Base-by-base conservation (phyloP, 2,888 invertebrate species). In the Sesamia inferens region DNA sequence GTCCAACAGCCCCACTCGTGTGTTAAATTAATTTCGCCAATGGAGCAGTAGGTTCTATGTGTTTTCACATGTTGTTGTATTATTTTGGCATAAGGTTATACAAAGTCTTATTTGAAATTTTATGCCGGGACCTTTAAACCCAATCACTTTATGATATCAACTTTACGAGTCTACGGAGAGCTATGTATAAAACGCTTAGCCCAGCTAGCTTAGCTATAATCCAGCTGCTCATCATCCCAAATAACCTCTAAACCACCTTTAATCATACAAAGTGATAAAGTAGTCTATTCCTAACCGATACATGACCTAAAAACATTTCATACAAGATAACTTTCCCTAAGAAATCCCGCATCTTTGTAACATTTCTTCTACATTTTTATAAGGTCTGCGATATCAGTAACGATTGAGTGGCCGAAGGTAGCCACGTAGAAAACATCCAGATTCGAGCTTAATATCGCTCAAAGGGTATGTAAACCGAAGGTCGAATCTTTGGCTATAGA, bases 361-460 rank as follows among this genome's bases (percentile, higher is more conserved):
- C 67, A 79, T 83, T 83, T 79, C 75, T 81, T 59, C 54, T 63
- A 71, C 80, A 75, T 71, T 80, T 82, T 83, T 81, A 78, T 75
- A 58, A 68, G 80, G 58, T 79, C 54, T 63, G 24, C 64, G 76
- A 80, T 81, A 78, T 77, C 78, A 80, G 77, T 75, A 74, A 85
- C 81, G 71, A 83, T 80, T 81, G 81, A 80, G 71, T 71, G 71
- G 81, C 75, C 79, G 80, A 71, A 79, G 82, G 81, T 82, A 84
- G 73, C 76, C 78, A 70, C 69, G 81, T 79, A 81, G 83, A 88
- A 88, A 84, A 85, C 84, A 84, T 82, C 75, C 71, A 83, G 84
- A 82, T 84, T 78, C 64, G 48, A 68, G 24, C 39, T 54, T 78
- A 79, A 78, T 78, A 72, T 59, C 51, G 71, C 66, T 82, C 66